phyloP scores from a whole-genome alignment of 2,113 vertebrate genomes.

The Osmerus mordax region DNA sequence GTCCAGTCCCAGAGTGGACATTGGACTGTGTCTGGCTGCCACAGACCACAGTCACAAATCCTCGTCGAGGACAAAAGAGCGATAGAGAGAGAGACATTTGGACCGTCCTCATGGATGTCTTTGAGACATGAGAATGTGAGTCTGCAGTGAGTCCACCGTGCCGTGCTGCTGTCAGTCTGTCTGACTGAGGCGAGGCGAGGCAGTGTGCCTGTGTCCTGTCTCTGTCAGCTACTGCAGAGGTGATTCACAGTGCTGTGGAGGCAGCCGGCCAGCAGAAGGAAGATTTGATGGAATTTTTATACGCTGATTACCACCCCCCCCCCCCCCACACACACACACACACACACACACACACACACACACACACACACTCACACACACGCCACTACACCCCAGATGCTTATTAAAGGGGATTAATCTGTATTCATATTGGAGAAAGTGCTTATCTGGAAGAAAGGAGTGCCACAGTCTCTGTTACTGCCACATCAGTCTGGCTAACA shows the following conservation, averaged over 20 bases:
- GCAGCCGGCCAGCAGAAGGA: conserved; percentile 65
- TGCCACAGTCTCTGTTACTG: conserved; percentile 54
- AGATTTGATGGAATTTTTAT: conserved; percentile 84
- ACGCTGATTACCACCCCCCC: conserved; percentile 75
- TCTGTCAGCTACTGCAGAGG: conserved; percentile 49
- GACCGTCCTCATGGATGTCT: background rate
- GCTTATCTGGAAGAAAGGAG: conserved; percentile 76
- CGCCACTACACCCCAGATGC: conserved; percentile 64
- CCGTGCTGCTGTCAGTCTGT: too few relatives aligned
- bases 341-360: too few relatives aligned
- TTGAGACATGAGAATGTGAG: background rate
- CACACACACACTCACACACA: too few relatives aligned
- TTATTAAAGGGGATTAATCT: conserved; percentile 91
- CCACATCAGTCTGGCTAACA: conserved; percentile 68
- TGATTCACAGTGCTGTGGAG: conserved; percentile 69
- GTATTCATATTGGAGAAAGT: conserved; percentile 80
- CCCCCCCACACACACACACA: too few relatives aligned
- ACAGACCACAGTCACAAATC: background rate
- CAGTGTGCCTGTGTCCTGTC: background rate
- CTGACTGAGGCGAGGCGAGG: background rate
- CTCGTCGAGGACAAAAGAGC: background rate
- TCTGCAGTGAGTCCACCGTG: background rate
- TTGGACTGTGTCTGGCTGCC: background rate
- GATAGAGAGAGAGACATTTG: background rate
- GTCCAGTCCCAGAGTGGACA: conserved; percentile 4